Evolutionary conservation across 2,888 invertebrate genomes (phyloP).

Genomic region (Lypha dubia): DNA sequence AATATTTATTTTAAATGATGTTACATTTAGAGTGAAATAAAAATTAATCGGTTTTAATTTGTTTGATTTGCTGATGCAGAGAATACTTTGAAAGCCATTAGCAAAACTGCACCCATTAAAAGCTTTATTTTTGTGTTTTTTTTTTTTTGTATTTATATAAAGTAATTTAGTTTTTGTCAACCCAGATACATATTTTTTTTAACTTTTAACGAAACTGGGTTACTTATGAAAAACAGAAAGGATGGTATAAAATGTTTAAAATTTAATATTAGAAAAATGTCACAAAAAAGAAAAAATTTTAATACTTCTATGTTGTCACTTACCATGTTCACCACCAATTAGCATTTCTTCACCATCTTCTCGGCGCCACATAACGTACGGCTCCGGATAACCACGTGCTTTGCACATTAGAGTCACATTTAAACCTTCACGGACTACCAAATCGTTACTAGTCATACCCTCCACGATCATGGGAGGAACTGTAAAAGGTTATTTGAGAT

Average conservation of each 20-base stretch:
- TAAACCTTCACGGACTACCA: constrained; percentile 94
- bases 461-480: constrained; percentile 96
- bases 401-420: constrained; percentile 94
- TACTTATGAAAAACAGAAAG: neutral
- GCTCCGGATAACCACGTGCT: constrained; percentile 94
- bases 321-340: constrained; percentile 94
- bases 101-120: constrained; percentile 28
- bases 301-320: constrained; percentile 76
- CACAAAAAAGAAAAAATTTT: neutral
- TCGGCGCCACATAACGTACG: constrained; percentile 96
- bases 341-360: constrained; percentile 95
- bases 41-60: constrained; percentile 55
- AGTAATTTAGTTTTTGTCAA: neutral
- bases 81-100: constrained; percentile 51
- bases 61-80: constrained; percentile 3
- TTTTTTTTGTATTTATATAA: neutral
- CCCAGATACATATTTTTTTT: no score
- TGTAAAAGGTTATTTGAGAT: constrained; percentile 81
- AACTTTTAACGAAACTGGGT: constrained; percentile 31
- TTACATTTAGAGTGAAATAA: constrained; percentile 54
- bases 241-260: neutral
- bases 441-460: constrained; percentile 94
- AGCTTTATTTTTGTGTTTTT: constrained; percentile 19
- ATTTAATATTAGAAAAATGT: neutral
- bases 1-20: constrained; percentile 53